Evolutionary conservation across 2,888 invertebrate genomes (phyloP).

Genomic region (Lithophane semibrunnea): DNA sequence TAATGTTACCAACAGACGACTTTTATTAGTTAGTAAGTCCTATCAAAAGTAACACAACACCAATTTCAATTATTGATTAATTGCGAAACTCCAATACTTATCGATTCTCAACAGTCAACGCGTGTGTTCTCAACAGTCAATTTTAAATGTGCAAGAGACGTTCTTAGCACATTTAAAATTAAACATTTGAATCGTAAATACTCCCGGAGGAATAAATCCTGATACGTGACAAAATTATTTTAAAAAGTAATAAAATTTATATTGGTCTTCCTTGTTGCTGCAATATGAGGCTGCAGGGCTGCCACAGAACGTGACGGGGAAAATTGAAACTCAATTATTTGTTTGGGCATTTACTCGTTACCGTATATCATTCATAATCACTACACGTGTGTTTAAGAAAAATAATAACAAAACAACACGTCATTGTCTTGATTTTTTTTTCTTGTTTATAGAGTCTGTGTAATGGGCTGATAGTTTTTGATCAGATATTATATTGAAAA

Average conservation of each 20-base stretch:
- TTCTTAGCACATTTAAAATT: neutral
- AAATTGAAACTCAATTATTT: neutral
- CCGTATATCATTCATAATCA: neutral
- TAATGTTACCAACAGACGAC: no score
- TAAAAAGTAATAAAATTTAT: slow-evolving; percentile 11
- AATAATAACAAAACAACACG: no score
- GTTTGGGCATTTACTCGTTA: neutral
- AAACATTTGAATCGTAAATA: neutral
- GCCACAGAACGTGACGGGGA: neutral
- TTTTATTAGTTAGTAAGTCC: neutral
- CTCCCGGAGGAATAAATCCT: neutral
- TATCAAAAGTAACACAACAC: neutral
- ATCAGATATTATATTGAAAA: neutral
- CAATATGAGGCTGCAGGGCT: neutral
- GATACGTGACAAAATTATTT: slow-evolving; percentile 15
- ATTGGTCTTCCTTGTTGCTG: no score
- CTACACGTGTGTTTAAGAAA: neutral
- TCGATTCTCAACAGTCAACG: neutral
- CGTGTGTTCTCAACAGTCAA: neutral
- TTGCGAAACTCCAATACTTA: neutral
- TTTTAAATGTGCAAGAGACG: neutral
- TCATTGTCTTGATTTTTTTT: neutral
- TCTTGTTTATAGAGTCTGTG: neutral
- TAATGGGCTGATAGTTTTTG: neutral
- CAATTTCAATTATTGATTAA: neutral